A percentile compares a stretch with the other conserved stretches of the same genome.
These are phyloP conservation scores for Homarus americanus DNA, from an alignment of 1,140 invertebrate genomes.

Conservation along the genomic window DNA sequence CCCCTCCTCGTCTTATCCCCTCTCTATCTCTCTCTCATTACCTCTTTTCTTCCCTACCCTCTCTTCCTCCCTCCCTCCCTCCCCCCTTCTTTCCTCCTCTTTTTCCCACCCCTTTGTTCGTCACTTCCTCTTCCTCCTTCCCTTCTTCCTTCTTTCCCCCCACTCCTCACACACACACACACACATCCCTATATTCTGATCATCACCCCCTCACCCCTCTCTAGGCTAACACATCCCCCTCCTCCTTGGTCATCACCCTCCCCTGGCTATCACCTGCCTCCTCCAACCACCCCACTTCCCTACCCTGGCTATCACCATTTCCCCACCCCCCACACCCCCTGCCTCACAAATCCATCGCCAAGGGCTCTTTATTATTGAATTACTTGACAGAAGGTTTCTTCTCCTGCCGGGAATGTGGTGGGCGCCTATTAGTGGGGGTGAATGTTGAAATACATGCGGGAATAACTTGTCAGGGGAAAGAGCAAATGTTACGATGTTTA, in stretches of 20 bases:
- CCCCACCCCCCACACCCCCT: too few species aligned
- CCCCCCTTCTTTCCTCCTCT: background rate
- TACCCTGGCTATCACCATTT: background rate
- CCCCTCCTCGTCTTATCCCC: too few species aligned
- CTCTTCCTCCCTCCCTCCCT: background rate
- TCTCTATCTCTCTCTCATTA: too few species aligned
- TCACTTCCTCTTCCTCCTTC: too few species aligned
- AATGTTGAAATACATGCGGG: conserved; percentile 52
- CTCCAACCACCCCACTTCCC: background rate
- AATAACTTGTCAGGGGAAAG: conserved; percentile 46
- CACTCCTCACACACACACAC: too few species aligned
- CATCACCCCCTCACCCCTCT: too few species aligned
- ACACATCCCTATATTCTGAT: too few species aligned
- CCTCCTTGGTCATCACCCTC: conserved; percentile 4
- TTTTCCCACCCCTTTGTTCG: too few species aligned
- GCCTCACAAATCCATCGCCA: background rate
- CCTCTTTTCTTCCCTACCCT: too few species aligned
- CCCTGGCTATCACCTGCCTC: conserved; percentile 15
- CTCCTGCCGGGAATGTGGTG: conserved; percentile 29
- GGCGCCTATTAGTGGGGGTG: conserved; percentile 36
- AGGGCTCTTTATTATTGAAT: conserved; percentile 47
- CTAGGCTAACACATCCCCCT: too few species aligned
- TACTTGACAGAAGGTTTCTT: conserved; percentile 15
- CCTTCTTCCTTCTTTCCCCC: too few species aligned
- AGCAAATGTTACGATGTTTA: conserved; percentile 74